Conservation (phyloP, 92 coral and sea anemone species). For the Actinostola sp. region DNA sequence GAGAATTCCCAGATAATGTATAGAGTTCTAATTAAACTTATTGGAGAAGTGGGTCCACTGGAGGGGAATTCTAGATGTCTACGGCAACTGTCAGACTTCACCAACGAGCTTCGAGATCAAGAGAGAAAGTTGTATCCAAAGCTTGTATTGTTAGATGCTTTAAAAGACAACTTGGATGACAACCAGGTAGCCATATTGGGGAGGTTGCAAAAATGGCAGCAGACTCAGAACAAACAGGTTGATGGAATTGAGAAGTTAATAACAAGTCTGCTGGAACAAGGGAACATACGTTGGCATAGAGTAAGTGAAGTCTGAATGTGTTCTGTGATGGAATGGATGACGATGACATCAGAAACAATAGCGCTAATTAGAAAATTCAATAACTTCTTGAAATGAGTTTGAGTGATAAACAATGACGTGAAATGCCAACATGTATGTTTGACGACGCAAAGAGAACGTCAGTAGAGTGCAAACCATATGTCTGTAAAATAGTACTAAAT, state of each 20-base stretch:
- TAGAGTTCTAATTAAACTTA: conserved; percentile 57
- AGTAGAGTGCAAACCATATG: too few species aligned
- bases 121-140: conserved; percentile 64
- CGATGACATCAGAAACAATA: too few species aligned
- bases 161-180: conserved; percentile 33
- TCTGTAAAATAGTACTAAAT: too few species aligned
- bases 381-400: too few species aligned
- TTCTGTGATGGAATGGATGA: too few species aligned
- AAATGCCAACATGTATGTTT: too few species aligned
- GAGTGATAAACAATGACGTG: too few species aligned
- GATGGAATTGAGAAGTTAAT: conserved; percentile 78
- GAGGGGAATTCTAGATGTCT: conserved; percentile 70
- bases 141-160: conserved; percentile 34
- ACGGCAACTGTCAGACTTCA: conserved; percentile 67
- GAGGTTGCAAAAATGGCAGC: conserved; percentile 62
- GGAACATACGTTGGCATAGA: conserved; percentile 33
- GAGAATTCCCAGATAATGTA: conserved; percentile 53
- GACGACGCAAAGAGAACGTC: too few species aligned
- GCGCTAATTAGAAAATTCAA: too few species aligned
- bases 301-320: conserved; percentile 8
- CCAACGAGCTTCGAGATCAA: conserved; percentile 64
- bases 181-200: conserved; percentile 48
- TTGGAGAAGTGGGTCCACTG: conserved; percentile 84
- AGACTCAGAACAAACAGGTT: conserved; percentile 64
- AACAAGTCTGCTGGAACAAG: conserved; percentile 65